Evolutionary conservation across 2,797 vertebrate species (phyloP), one percentile per base, ranked within the genome.

Genomic region (Loris lydekkerianus): DNA sequence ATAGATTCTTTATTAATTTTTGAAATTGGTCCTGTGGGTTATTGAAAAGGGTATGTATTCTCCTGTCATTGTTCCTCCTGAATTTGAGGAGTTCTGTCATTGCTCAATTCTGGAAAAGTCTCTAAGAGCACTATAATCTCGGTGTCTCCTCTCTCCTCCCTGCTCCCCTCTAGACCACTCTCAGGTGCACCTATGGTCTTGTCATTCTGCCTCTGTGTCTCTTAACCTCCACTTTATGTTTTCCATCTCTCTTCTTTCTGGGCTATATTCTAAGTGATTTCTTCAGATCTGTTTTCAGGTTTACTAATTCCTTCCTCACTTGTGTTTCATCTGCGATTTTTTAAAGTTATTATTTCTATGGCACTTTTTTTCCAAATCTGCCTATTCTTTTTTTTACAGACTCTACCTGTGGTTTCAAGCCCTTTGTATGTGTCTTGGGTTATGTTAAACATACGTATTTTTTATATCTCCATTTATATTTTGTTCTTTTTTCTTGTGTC

Each of bases 241-340:
- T 95, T 93, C 53, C 8, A 7, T 77, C 25, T 72, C 40, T 85
- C 61, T 78, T 91, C 69, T 92, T 89, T 89, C 73, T 67, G 18
- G 7, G 15, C 58, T 88, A 18, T 23, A 10, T 72, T 87, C 60
- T 63, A 53, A 78, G 46, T 93, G 58, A 83, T 80, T 85, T 84
- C 37, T 95, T 92, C 34, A 92, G 31, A 53, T 89, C 18, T 83
- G 29, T 83, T 89, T 90, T 89, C 4, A 78, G 31, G 37, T 53
- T 91, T 88, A 89, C 34, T 93, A n/a, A 86, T 89, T 87, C 65
- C 77, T 96, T 65, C 76, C 81, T 97, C 31, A 46, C 18, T 25
- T 92, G 31, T 91, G 23, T 89, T 89, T 82, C 75, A 27, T 91
- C 29, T 73, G 37, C 37, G 63, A 3, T 82, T 58, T 61, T 27